Base-by-base conservation (phyloP, 2,113 vertebrate species). In the Hucho hucho region DNA sequence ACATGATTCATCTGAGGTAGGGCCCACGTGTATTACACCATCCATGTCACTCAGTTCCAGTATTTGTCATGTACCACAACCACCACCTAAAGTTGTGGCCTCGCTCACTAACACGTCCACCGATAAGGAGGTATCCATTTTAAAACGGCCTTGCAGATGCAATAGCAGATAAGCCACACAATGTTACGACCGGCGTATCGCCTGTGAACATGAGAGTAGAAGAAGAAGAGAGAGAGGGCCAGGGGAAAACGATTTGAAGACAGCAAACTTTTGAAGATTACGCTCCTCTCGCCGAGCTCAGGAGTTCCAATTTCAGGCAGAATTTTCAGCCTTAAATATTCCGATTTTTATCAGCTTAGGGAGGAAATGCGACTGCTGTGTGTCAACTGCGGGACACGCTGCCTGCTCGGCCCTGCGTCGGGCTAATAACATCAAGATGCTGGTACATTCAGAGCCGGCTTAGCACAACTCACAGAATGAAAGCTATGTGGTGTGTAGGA, bases 331-430 rank as follows among this genome's bases (percentile, higher is more conserved):
- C 81, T 84, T 87, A 83, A 64, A 82, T 83, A 88, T 89, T 88
- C 85, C 69, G 91, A 93, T 92, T 89, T 86, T 86, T 92, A 93
- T 93, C 91, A 87, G 87, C 73, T 84, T 73, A 43, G 37, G 37
- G 37, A 43, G 37, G 37, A 43, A 43, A 43, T 43, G 63, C 79
- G 85, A 64, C 82, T 79, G 32, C 72, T 75, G 72, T 7, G 68
- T 79, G 80, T 85, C 53, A 71, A 75, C 77, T 4, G 5, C 53
- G 47, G 72, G 70, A 70, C 46, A 53, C 71, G 73, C 16, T 53
- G 49, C 49, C 63, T 64, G 25, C 22, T 64, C 63, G 6, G 11
- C 76, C 81, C 64, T n/a, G 61, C 74, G 43, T 11, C 18, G 64
- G 68, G 37, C 72, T 87, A 82, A 84, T 74, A 87, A 68, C 81